These are phyloP conservation scores for Sebastiscus tertius DNA, from an alignment of 2,797 vertebrate genomes.

Conservation along the genomic window DNA sequence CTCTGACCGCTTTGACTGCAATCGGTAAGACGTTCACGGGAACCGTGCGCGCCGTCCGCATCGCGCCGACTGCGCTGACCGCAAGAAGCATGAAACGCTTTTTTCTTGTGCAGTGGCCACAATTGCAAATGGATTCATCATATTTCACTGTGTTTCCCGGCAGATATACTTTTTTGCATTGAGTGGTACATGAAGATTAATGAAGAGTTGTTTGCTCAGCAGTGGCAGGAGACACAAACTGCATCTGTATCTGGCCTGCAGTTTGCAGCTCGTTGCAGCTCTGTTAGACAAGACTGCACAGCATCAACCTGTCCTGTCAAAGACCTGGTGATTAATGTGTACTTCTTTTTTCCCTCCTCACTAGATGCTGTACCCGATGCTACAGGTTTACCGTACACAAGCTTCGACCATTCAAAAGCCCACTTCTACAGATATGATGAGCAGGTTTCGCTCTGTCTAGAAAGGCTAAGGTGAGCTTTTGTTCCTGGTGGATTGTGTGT, in stretches of 20 bases:
- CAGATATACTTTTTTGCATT: background rate
- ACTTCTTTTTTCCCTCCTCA: background rate
- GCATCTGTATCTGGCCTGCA: background rate
- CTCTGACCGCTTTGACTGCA: too few relatives aligned
- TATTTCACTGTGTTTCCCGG: background rate
- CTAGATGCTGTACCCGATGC: slow-evolving; percentile 88
- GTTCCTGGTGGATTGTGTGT: background rate
- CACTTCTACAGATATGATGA: slow-evolving; percentile 98
- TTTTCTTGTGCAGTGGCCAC: background rate
- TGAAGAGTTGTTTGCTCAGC: background rate
- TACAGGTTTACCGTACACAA: slow-evolving; percentile 91
- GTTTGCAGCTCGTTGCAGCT: background rate
- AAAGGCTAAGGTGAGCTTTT: slow-evolving; percentile 89
- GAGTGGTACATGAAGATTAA: background rate
- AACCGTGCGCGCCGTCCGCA: rapidly evolving
- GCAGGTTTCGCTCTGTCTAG: slow-evolving; percentile 94
- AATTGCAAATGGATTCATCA: background rate
- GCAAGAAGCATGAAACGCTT: background rate
- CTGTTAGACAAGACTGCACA: background rate
- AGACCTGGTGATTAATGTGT: background rate
- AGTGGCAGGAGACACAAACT: background rate
- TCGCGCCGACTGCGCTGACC: too few relatives aligned
- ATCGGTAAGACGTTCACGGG: too few relatives aligned
- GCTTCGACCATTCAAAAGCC: slow-evolving; percentile 95
- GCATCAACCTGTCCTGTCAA: background rate